Conservation (phyloP, 2,113 vertebrate species). For the Centropus unirufus region DNA sequence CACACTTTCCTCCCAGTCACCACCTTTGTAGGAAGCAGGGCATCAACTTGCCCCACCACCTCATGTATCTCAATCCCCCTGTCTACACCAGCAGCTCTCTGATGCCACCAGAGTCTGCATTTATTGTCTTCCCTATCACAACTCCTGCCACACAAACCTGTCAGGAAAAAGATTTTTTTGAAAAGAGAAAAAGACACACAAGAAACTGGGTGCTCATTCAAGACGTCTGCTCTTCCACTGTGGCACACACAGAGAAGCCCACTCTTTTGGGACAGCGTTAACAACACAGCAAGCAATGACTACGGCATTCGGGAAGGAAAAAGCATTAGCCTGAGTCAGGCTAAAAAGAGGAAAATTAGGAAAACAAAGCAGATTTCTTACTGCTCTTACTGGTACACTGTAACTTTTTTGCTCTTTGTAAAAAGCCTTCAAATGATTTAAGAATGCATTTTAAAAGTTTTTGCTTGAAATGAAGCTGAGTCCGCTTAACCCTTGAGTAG, state of each 20-base stretch:
- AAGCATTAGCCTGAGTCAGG: not conserved
- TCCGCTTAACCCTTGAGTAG: not conserved
- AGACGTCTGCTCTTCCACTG: not conserved
- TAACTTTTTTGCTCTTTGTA: not conserved
- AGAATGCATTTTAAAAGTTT: not conserved
- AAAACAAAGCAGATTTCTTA: not conserved
- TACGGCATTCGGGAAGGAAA: not conserved
- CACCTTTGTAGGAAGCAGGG: not conserved
- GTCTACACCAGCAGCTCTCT: not conserved
- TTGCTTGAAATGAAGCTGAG: slow-evolving; percentile 10
- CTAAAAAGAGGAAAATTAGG: not conserved
- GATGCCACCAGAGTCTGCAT: not conserved
- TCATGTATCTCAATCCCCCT: not conserved
- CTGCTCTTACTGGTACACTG: not conserved
- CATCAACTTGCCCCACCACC: not conserved
- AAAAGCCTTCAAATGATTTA: not conserved
- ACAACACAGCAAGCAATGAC: not conserved
- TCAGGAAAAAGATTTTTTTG: not conserved
- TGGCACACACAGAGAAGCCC: not conserved
- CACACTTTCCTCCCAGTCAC: not conserved
- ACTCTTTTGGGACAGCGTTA: not conserved
- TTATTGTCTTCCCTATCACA: not conserved
- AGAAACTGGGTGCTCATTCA: not conserved
- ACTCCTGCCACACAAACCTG: not conserved
- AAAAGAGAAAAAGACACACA: not conserved